Percentiles rank a stretch among this genome's conserved stretches.
These are phyloP conservation scores for Epistrophella euchroma DNA, from an alignment of 2,888 invertebrate genomes.

Conservation along the genomic window DNA sequence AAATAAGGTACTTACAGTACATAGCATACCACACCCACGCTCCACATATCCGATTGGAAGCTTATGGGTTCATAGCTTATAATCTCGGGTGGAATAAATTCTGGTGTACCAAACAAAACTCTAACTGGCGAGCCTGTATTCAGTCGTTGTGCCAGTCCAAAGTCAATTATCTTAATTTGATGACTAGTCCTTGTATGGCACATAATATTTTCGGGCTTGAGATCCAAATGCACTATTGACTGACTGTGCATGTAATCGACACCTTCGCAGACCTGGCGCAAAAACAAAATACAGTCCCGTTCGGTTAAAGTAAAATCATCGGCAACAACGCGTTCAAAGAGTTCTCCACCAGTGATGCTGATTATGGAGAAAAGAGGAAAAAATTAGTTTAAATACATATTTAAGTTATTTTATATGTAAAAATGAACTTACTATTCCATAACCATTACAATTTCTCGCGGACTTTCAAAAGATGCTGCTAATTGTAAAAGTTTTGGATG, in stretches of 20 bases:
- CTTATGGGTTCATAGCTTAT: constrained; percentile 95
- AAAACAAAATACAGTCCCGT: constrained; percentile 92
- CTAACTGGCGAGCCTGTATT: constrained; percentile 88
- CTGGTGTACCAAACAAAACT: constrained; percentile 94
- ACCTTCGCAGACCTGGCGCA: constrained; percentile 96
- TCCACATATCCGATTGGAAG: constrained; percentile 97
- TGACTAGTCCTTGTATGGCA: constrained; percentile 93
- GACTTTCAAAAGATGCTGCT: constrained; percentile 91
- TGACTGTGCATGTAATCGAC: constrained; percentile 94
- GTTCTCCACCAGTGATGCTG: constrained; percentile 96
- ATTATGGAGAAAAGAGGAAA: neutral
- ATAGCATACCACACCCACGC: constrained; percentile 96
- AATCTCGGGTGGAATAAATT: constrained; percentile 96
- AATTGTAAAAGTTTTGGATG: constrained; percentile 94
- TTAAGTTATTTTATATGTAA: neutral
- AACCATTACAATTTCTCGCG: constrained; percentile 92
- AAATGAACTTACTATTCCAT: constrained; percentile 94
- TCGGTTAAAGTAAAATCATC: constrained; percentile 97
- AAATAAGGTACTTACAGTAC: constrained; percentile 91
- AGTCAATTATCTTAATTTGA: constrained; percentile 96
- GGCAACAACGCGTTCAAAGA: constrained; percentile 96
- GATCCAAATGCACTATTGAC: constrained; percentile 93
- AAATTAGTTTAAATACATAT: neutral
- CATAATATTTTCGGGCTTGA: constrained; percentile 98
- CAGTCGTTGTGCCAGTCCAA: constrained; percentile 93